These are phyloP conservation scores for Clivina fossor DNA, from an alignment of 2,888 invertebrate genomes.

Conservation along the genomic window DNA sequence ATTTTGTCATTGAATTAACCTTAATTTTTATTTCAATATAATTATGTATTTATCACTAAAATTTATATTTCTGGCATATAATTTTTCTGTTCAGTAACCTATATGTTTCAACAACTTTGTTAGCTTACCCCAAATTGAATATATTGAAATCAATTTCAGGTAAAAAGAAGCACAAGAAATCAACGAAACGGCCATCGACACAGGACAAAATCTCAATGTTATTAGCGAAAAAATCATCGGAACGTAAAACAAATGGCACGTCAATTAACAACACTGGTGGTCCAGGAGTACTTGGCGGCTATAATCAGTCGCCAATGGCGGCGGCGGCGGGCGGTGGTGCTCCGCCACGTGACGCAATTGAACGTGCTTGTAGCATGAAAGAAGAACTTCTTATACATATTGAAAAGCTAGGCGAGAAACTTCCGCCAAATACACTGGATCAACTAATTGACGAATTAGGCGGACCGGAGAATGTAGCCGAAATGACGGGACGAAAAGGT, in stretches of 20 bases:
- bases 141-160: no score
- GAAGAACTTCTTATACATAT: constrained; percentile 84
- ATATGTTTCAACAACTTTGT: no score
- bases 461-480: constrained; percentile 96
- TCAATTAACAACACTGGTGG: constrained; percentile 47
- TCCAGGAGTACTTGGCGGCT: constrained; percentile 49
- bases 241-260: constrained; percentile 51
- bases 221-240: constrained; percentile 53
- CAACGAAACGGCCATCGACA: constrained; percentile 65
- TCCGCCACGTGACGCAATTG: constrained; percentile 82
- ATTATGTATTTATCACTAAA: no score
- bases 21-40: no score
- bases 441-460: constrained; percentile 98
- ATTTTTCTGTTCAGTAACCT: no score
- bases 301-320: constrained; percentile 37
- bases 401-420: constrained; percentile 79
- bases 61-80: no score
- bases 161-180: constrained; percentile 59
- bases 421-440: constrained; percentile 97
- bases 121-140: no score
- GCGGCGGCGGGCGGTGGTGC: constrained; percentile 53
- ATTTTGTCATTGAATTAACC: no score
- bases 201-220: constrained; percentile 80
- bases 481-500: constrained; percentile 99
- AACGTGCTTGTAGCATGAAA: constrained; percentile 90